Conservation (phyloP, 2,888 invertebrate species). For the Drosophila neutralis region DNA sequence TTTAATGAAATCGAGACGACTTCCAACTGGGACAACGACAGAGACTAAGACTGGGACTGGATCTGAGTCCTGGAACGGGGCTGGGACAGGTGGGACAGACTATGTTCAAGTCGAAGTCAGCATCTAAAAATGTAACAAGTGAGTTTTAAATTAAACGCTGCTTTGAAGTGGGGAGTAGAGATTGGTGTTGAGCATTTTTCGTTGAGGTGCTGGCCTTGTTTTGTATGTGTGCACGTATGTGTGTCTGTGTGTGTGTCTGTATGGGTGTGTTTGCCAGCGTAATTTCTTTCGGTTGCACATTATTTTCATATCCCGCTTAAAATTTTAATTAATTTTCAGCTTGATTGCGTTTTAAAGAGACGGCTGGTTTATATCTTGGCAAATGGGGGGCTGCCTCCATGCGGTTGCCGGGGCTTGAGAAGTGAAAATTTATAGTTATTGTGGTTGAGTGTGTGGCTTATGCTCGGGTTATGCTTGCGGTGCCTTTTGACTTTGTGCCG, state of each 20-base stretch:
- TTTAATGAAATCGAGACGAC: slow-evolving; percentile 82
- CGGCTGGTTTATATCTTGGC: slow-evolving; percentile 61
- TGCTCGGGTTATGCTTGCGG: slow-evolving; percentile 39
- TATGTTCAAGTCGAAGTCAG: slow-evolving; percentile 44
- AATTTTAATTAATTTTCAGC: slow-evolving; percentile 84
- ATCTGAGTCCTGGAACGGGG: background rate
- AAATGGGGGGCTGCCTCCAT: slow-evolving; percentile 7
- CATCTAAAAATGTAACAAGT: slow-evolving; percentile 77
- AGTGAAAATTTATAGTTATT: slow-evolving; percentile 76
- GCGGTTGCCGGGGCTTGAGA: slow-evolving; percentile 42
- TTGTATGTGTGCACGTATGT: slow-evolving; percentile 15
- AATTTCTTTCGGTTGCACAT: slow-evolving; percentile 66
- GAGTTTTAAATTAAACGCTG: slow-evolving; percentile 71
- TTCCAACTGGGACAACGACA: slow-evolving; percentile 60
- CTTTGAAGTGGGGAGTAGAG: slow-evolving; percentile 20
- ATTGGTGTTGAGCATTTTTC: slow-evolving; percentile 13
- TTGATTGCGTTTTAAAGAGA: slow-evolving; percentile 84
- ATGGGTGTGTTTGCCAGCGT: slow-evolving; percentile 31
- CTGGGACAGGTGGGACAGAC: background rate
- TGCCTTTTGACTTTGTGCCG: slow-evolving; percentile 54
- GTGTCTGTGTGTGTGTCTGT: slow-evolving; percentile 4
- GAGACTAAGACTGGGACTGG: slow-evolving; percentile 5
- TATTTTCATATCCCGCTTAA: slow-evolving; percentile 80
- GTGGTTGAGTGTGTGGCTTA: slow-evolving; percentile 50
- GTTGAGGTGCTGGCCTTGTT: slow-evolving; percentile 10